Evolutionary conservation across 1,140 invertebrate species (phyloP).

Genomic region (Drosophila nannoptera): DNA sequence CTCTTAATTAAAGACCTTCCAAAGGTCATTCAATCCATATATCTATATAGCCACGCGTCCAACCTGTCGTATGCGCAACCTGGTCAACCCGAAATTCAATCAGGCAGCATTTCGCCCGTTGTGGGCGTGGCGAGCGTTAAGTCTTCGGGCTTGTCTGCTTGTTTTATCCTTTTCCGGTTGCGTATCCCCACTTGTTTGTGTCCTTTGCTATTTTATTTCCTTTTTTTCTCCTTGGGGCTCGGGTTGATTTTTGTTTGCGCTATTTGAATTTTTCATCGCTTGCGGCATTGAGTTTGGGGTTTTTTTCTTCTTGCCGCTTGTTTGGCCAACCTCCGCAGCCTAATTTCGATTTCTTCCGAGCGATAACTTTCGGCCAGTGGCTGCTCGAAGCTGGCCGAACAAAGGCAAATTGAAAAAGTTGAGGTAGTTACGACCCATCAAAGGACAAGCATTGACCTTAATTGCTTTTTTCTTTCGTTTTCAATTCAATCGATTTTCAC

Average conservation of each 20-base stretch:
- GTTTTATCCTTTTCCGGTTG: constrained; percentile 27
- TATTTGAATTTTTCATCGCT: constrained; percentile 54
- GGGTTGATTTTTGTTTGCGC: constrained; percentile 35
- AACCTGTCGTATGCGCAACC: constrained; percentile 24
- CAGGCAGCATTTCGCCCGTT: constrained; percentile 6
- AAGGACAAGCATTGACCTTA: constrained; percentile 54
- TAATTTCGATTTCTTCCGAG: constrained; percentile 64
- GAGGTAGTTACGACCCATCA: constrained; percentile 52
- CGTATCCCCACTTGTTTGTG: neutral
- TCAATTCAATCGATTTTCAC: constrained; percentile 58
- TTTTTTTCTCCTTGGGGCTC: constrained; percentile 8
- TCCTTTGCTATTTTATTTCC: neutral
- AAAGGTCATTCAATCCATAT: constrained; percentile 2
- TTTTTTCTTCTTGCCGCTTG: neutral
- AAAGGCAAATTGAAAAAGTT: constrained; percentile 65
- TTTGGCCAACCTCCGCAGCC: constrained; percentile 7
- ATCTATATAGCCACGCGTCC: neutral
- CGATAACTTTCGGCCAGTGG: constrained; percentile 61
- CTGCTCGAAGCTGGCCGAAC: constrained; percentile 29
- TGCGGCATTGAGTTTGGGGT: constrained; percentile 18
- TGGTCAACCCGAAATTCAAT: constrained; percentile 26
- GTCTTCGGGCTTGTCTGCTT: constrained; percentile 7
- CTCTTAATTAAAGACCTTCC: constrained; percentile 31
- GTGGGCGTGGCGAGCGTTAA: constrained; percentile 12
- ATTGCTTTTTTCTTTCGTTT: constrained; percentile 44